phyloP scores from a whole-genome alignment of 2,113 vertebrate species.

The Vombatus ursinus region DNA sequence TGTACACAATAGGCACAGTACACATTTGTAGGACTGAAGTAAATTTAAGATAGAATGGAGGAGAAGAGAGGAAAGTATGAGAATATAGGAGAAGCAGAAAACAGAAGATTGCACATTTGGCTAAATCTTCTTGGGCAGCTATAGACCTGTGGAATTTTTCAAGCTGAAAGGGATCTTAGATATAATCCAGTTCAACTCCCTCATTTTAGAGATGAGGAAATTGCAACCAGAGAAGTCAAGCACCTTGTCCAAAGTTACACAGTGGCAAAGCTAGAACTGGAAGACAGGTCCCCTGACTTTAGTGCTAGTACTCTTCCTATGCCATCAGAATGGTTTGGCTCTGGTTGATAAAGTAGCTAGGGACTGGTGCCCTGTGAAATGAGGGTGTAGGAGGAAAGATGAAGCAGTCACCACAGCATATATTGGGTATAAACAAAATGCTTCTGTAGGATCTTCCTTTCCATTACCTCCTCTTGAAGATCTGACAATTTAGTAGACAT shows the following conservation, averaged over 20 bases:
- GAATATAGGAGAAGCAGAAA: neutral
- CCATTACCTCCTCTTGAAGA: neutral
- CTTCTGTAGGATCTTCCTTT: neutral
- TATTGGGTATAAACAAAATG: neutral
- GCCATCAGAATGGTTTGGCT: neutral
- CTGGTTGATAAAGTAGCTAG: neutral
- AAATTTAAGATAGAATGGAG: neutral
- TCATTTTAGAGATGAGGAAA: neutral
- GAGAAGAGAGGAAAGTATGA: neutral
- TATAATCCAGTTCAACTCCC: neutral
- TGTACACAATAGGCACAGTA: neutral
- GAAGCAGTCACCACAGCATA: neutral
- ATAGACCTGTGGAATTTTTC: neutral
- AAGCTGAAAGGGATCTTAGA: neutral
- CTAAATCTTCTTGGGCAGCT: neutral
- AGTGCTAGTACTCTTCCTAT: neutral
- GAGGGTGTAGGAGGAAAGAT: neutral
- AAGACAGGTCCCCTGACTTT: neutral
- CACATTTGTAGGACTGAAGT: neutral
- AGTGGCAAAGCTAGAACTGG: neutral
- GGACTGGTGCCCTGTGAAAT: neutral
- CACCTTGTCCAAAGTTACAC: neutral
- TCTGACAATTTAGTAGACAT: neutral
- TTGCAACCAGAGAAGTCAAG: neutral
- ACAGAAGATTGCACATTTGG: neutral